Evolutionary conservation across 2,113 vertebrate genomes (phyloP).

Genomic region (Glareola pratincola): DNA sequence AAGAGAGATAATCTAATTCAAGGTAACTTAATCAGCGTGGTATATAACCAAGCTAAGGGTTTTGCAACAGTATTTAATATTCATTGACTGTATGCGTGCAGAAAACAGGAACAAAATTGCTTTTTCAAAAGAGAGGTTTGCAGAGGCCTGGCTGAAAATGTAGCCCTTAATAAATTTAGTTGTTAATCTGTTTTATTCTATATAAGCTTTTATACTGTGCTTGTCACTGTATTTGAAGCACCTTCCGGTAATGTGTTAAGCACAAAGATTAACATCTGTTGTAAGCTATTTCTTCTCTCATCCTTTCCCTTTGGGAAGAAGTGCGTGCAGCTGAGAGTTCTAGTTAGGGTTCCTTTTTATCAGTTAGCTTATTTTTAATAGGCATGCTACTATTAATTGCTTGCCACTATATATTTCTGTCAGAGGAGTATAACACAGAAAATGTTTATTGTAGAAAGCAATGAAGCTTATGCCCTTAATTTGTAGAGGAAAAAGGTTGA

Average conservation of each 20-base stretch:
- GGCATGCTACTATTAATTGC: neutral
- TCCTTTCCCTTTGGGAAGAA: slow-evolving; percentile 1
- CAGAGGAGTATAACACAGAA: neutral
- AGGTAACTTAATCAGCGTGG: neutral
- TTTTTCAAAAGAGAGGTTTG: neutral
- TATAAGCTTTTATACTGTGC: neutral
- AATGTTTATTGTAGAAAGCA: neutral
- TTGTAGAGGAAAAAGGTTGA: neutral
- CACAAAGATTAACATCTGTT: slow-evolving; percentile 4
- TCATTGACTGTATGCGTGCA: neutral
- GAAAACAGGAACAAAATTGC: slow-evolving; percentile 7
- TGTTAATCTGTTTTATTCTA: slow-evolving; percentile 23
- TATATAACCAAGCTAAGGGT: neutral
- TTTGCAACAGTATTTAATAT: slow-evolving; percentile 35
- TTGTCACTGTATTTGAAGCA: neutral
- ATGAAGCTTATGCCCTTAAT: neutral
- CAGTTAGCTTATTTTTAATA: neutral
- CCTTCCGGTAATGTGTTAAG: neutral
- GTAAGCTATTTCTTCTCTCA: neutral
- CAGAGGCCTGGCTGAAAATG: neutral
- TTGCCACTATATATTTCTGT: neutral
- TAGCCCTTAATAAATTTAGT: neutral
- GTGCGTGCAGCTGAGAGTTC: neutral
- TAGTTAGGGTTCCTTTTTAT: neutral
- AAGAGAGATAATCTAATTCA: neutral